Base-by-base conservation (phyloP, 2,113 vertebrate genomes). In the Austrofundulus limnaeus region DNA sequence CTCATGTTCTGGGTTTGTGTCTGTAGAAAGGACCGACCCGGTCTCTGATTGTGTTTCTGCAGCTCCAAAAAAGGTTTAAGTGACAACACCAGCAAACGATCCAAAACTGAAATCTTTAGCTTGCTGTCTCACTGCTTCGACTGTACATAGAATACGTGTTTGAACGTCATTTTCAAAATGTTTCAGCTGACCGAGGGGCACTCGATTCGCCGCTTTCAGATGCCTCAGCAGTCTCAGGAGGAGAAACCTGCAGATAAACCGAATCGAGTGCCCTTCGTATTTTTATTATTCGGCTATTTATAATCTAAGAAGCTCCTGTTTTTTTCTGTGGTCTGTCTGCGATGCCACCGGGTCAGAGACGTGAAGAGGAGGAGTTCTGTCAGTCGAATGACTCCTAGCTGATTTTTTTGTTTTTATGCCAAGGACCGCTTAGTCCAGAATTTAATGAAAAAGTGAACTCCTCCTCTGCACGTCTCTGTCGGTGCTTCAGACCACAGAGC, bases 251-350 rank as follows among this genome's bases (percentile, higher is more conserved):
- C 14, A 56, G 66, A 55, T 16, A 9, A 24, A 34, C 24, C 12
- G 51, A 81, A 72, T 75, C 72, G 66, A 83, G 67, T 66, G 0
- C 72, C 68, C 68, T 68, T 64, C 39, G 0, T 56, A 19, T 84
- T 87, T 88, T 79, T 75, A 66, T 64, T 75, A 68, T 80, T 67
- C 34, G 46, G 71, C 54, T 83, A 78, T 85, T 85, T 82, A 64
- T 88, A 80, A 62, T 31, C 41, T 77, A 75, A 61, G 49, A 49
- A 61, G 65, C 72, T 58, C 38, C 84, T 87, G 83, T 82, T 87
- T 87, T n/a, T 54, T 85, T 81, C 81, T 82, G 72, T 59, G 84
- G 82, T 86, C 84, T 74, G 81, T 62, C 46, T 66, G 42, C 55
- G 78, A 58, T 39, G 39, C 75, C 69, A n/a, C 60, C 11, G 59